phyloP scores from a whole-genome alignment of 2,888 invertebrate species.

The Apomyelois bistriatella region DNA sequence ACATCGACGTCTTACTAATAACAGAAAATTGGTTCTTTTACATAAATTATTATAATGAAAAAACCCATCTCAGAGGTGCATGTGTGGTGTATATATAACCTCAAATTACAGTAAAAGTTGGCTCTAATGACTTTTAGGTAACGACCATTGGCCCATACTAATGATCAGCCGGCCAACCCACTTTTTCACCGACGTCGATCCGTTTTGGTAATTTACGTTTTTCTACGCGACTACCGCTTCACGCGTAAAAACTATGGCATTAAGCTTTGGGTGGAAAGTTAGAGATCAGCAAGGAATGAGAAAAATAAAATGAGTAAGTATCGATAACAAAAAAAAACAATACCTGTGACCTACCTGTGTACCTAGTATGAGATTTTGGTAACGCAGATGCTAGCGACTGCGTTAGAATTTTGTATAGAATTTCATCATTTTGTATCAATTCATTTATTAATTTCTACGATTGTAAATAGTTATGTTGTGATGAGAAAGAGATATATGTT shows the following conservation, averaged over 20 bases:
- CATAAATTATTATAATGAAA: conserved; percentile 65
- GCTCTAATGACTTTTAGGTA: conserved; percentile 77
- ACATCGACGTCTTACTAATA: conserved; percentile 56
- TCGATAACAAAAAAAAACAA: too few relatives aligned
- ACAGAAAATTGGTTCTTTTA: conserved; percentile 65
- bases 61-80: conserved; percentile 34
- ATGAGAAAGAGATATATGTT: too few relatives aligned
- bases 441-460: too few relatives aligned
- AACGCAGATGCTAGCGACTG: too few relatives aligned
- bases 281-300: conserved; percentile 14
- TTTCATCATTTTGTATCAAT: too few relatives aligned
- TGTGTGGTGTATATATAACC: conserved; percentile 41
- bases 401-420: too few relatives aligned
- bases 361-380: too few relatives aligned
- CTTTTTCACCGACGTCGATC: conserved; percentile 70
- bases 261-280: conserved; percentile 23
- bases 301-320: neutral
- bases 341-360: too few relatives aligned
- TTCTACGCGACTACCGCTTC: conserved; percentile 54
- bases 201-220: conserved; percentile 68
- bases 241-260: conserved; percentile 44
- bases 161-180: conserved; percentile 70
- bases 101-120: conserved; percentile 75
- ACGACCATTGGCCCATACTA: conserved; percentile 76
- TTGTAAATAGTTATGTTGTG: too few relatives aligned